Conservation (phyloP, 92 coral and sea anemone species). For the Zoanthus sansibaricus region DNA sequence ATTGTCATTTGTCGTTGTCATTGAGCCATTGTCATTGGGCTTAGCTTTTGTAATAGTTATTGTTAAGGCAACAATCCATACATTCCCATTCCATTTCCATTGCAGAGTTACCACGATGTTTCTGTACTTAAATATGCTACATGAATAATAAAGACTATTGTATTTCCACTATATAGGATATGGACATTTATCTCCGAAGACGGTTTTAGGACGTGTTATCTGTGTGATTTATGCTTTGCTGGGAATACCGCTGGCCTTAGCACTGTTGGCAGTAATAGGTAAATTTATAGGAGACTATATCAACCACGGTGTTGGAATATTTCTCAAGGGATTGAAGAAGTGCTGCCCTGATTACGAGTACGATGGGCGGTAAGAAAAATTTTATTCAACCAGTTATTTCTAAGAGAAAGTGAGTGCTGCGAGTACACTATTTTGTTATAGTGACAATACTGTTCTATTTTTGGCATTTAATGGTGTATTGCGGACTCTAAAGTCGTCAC, state of each 20-base stretch:
- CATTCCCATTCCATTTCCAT: too few relatives aligned
- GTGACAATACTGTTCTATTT: too few relatives aligned
- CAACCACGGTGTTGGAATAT: slow-evolving; percentile 76
- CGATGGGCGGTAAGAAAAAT: slow-evolving; percentile 77
- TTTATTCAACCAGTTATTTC: too few relatives aligned
- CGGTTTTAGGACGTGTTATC: slow-evolving; percentile 70
- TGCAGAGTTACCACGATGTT: too few relatives aligned
- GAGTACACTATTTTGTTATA: too few relatives aligned
- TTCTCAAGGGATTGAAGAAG: slow-evolving; percentile 75
- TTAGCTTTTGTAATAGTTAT: too few relatives aligned
- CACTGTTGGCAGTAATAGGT: slow-evolving; percentile 89
- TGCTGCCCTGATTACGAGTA: slow-evolving; percentile 76
- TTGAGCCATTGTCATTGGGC: too few relatives aligned
- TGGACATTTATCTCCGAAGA: slow-evolving; percentile 81
- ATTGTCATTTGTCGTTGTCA: too few relatives aligned
- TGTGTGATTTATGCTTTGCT: slow-evolving; percentile 82
- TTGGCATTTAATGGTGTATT: too few relatives aligned
- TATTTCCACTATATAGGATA: slow-evolving; percentile 58
- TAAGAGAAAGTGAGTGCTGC: too few relatives aligned
- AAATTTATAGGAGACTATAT: slow-evolving; percentile 90
- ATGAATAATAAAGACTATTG: background rate
- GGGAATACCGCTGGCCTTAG: slow-evolving; percentile 92
- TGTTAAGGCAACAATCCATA: too few relatives aligned
- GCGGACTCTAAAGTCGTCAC: too few relatives aligned
- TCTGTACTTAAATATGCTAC: background rate